These are phyloP conservation scores for Automeris io DNA, from an alignment of 2,888 invertebrate genomes.

Conservation along the genomic window DNA sequence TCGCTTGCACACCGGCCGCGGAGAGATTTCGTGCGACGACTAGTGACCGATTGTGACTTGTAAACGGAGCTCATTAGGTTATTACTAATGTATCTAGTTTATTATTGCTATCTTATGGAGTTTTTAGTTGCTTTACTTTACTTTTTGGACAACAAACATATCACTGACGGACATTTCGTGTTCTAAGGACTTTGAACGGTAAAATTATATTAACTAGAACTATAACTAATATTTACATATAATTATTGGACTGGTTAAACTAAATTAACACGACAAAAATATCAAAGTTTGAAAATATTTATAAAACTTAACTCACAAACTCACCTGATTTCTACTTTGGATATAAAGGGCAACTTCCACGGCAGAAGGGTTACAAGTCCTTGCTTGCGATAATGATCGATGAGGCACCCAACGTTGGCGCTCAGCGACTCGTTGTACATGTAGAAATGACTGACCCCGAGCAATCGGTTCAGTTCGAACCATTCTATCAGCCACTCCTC, in stretches of 20 bases:
- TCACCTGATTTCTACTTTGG: slow-evolving; percentile 88
- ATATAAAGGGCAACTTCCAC: slow-evolving; percentile 91
- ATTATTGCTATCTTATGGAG: too few species aligned
- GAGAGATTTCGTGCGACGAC: background rate
- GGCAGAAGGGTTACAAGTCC: slow-evolving; percentile 85
- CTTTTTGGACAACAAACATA: too few species aligned
- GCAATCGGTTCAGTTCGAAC: slow-evolving; percentile 88
- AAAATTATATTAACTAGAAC: too few species aligned
- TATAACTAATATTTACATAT: too few species aligned
- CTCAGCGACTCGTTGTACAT: slow-evolving; percentile 95
- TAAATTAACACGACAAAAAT: background rate
- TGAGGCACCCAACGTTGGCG: slow-evolving; percentile 84
- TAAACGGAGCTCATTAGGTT: too few species aligned
- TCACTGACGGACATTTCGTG: too few species aligned
- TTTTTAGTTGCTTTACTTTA: too few species aligned
- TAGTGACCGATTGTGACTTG: background rate
- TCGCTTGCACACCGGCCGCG: too few species aligned
- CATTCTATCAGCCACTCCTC: slow-evolving; percentile 91
- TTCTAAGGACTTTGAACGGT: too few species aligned
- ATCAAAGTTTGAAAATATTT: background rate
- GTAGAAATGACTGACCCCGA: slow-evolving; percentile 92
- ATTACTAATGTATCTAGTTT: too few species aligned
- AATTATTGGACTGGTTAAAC: too few species aligned
- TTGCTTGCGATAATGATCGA: slow-evolving; percentile 80
- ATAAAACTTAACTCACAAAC: background rate